These are phyloP conservation scores for Halictus rubicundus DNA, from an alignment of 1,140 invertebrate genomes.

Conservation along the genomic window DNA sequence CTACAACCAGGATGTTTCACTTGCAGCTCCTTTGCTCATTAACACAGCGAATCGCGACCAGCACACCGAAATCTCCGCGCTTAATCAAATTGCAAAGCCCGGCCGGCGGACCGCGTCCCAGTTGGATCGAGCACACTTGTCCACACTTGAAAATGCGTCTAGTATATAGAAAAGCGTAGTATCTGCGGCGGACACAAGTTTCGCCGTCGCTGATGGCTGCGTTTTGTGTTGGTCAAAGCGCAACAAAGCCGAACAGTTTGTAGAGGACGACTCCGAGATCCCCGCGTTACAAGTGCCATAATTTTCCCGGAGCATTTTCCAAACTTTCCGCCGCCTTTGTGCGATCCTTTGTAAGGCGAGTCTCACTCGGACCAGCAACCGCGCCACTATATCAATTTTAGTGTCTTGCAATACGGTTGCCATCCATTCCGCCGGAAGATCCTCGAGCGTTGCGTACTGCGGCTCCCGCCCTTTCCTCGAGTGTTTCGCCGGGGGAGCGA, in stretches of 20 bases:
- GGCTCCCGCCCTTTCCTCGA: conserved; percentile 1
- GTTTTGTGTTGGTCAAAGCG: not conserved
- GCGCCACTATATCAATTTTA: conserved; percentile 56
- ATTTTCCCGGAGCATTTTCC: conserved; percentile 27
- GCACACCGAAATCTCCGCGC: too few relatives aligned
- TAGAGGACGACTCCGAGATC: not conserved
- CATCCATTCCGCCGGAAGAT: conserved; percentile 31
- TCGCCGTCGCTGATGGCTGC: not conserved
- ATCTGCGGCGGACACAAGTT: not conserved
- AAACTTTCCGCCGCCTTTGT: conserved; percentile 13
- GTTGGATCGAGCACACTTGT: not conserved
- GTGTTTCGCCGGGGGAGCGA: conserved; percentile 23
- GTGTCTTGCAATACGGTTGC: conserved; percentile 31
- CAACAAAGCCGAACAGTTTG: not conserved
- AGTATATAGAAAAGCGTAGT: not conserved
- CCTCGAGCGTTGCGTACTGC: conserved; percentile 13
- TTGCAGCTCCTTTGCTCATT: too few relatives aligned
- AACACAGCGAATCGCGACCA: too few relatives aligned
- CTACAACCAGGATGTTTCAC: too few relatives aligned
- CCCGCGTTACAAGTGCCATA: conserved; percentile 3
- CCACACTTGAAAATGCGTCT: not conserved
- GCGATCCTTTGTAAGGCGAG: conserved; percentile 15
- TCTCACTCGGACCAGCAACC: conserved; percentile 1
- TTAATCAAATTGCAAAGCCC: too few relatives aligned
- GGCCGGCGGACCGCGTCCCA: not conserved